Percentiles rank a stretch among this genome's conserved stretches.
Conservation (phyloP, 2,113 vertebrate genomes). For the Mystacornis crossleyi region DNA sequence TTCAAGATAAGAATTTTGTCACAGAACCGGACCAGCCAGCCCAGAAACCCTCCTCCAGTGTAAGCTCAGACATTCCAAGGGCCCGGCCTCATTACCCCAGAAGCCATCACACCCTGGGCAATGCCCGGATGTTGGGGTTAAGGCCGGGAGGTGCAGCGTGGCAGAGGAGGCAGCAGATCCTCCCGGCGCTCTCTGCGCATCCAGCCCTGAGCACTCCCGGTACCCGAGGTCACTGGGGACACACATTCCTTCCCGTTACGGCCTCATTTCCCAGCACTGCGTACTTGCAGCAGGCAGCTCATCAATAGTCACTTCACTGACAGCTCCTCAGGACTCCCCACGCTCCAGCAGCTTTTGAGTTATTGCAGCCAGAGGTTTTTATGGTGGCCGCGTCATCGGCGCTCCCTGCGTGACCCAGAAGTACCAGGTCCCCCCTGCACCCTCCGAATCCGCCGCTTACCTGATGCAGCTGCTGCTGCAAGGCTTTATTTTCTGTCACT, state of each 20-base stretch:
- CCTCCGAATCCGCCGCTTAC: constrained; percentile 45
- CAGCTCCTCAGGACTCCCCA: background rate
- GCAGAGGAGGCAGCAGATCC: background rate
- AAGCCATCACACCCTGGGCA: background rate
- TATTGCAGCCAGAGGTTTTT: constrained; percentile 8
- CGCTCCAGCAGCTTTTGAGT: background rate
- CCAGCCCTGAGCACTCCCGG: background rate
- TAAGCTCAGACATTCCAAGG: background rate
- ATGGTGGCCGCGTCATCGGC: background rate
- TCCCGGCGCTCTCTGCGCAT: background rate
- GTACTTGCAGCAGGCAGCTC: constrained; percentile 31
- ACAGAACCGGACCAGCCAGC: background rate
- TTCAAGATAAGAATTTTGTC: background rate
- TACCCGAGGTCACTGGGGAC: background rate
- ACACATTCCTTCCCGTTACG: background rate
- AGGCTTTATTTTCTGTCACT: constrained; percentile 87
- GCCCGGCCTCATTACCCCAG: background rate
- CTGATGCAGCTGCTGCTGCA: constrained; percentile 92
- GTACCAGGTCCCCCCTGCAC: background rate
- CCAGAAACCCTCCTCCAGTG: background rate
- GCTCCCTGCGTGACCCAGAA: background rate
- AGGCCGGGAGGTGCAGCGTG: background rate
- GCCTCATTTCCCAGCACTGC: constrained; percentile 38
- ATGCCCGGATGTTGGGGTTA: accelerated
- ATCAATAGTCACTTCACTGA: constrained; percentile 55